phyloP scores from a whole-genome alignment of 2,888 invertebrate species.

The Dascillus cervinus region DNA sequence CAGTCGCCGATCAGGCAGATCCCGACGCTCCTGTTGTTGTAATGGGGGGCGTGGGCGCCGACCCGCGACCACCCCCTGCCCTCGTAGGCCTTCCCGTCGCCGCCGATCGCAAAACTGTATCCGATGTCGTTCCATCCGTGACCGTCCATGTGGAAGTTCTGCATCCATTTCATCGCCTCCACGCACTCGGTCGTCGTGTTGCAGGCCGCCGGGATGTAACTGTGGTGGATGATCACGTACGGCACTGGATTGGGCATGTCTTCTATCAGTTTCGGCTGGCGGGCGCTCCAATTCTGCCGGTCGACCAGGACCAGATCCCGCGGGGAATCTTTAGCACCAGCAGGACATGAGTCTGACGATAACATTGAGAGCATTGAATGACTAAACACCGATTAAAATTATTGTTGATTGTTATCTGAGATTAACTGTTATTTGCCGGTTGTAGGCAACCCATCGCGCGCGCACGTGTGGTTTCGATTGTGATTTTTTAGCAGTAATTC shows the following conservation, averaged over 20 bases:
- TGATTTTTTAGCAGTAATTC: too few species aligned
- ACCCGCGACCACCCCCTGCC: constrained; percentile 62
- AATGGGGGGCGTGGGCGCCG: constrained; percentile 64
- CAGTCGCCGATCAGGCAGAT: constrained; percentile 68
- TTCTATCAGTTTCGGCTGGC: constrained; percentile 40
- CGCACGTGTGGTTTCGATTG: too few species aligned
- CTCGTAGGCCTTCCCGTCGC: constrained; percentile 62
- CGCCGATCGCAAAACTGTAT: constrained; percentile 63
- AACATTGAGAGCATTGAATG: too few species aligned
- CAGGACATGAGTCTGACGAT: neutral
- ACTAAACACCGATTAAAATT: too few species aligned
- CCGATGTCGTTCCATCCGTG: constrained; percentile 75
- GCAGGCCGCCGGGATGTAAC: constrained; percentile 57
- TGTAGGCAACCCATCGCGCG: too few species aligned
- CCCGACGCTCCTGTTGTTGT: constrained; percentile 61
- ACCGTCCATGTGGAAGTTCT: constrained; percentile 56
- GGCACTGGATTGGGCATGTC: constrained; percentile 52
- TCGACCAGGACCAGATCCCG: constrained; percentile 27
- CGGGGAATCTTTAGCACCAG: neutral
- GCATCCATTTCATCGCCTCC: constrained; percentile 57
- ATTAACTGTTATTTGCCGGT: too few species aligned
- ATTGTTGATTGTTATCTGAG: too few species aligned
- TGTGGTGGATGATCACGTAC: constrained; percentile 66
- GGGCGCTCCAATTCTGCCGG: constrained; percentile 54
- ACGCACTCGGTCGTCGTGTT: constrained; percentile 46